Conservation (phyloP, 2,797 vertebrate genomes). For the Microctenopoma lineatum region DNA sequence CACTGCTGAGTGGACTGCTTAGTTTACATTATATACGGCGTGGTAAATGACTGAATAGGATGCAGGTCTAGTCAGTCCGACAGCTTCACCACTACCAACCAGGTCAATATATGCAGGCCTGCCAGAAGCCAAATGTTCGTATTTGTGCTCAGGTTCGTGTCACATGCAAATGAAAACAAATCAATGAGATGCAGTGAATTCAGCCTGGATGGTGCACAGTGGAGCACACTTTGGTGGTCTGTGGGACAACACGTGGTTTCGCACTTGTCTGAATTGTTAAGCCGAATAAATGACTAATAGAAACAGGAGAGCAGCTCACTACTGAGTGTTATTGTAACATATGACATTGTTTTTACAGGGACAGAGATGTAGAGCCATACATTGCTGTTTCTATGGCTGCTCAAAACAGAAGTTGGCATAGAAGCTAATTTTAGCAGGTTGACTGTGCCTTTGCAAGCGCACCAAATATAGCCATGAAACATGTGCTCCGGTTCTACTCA, state of each 20-base stretch:
- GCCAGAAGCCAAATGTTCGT: constrained; percentile 6
- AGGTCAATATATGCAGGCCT: not conserved
- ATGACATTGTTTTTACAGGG: not conserved
- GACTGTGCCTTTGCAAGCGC: not conserved
- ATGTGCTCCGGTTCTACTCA: not conserved
- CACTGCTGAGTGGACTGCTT: too few relatives aligned
- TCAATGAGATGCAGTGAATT: constrained; percentile 1
- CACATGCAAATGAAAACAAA: not conserved
- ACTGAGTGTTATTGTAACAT: not conserved
- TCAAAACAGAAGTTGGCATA: not conserved
- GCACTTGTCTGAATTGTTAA: not conserved
- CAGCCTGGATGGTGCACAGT: not conserved
- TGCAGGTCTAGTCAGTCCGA: not conserved
- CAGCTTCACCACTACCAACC: constrained; percentile 4
- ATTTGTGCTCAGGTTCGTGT: constrained; percentile 5
- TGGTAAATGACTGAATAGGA: too few relatives aligned
- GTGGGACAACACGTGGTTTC: not conserved
- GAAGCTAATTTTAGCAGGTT: not conserved
- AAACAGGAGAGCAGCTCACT: not conserved
- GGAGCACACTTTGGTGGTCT: not conserved
- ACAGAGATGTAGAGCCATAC: not conserved
- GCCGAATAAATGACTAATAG: not conserved
- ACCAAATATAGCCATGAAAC: not conserved
- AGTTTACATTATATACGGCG: too few relatives aligned
- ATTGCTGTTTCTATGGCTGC: not conserved